Percentiles rank a stretch among this genome's conserved stretches.
phyloP scores from a whole-genome alignment of 2,888 invertebrate species.

The Prosapia bicincta region DNA sequence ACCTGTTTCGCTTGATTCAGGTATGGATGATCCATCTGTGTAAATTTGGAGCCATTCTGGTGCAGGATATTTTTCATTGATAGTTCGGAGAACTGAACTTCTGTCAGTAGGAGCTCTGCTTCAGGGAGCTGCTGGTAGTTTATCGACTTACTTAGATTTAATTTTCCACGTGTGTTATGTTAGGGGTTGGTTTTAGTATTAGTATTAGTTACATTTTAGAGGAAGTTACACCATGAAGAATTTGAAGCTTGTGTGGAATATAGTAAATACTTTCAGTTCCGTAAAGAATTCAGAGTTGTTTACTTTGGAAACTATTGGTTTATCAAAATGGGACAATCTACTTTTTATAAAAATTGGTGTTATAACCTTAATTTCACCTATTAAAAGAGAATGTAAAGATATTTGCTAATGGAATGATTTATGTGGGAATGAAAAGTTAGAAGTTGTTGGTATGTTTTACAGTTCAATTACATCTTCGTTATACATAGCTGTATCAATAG shows the following conservation, averaged over 20 bases:
- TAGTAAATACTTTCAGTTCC: not conserved
- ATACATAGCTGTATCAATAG: constrained; percentile 9
- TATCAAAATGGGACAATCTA: constrained; percentile 3
- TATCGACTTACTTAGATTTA: no score
- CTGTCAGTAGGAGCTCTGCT: no score
- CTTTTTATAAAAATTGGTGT: constrained; percentile 4
- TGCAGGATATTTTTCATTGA: no score
- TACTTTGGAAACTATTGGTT: not conserved
- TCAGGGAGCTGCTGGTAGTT: no score
- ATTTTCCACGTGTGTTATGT: no score
- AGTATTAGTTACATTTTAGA: no score
- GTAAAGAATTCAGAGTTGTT: not conserved
- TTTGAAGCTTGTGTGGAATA: constrained; percentile 8
- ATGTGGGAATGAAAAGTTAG: not conserved
- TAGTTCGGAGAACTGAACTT: no score
- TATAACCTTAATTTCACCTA: not conserved
- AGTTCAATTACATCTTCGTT: constrained; percentile 9
- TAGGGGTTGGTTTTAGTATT: no score
- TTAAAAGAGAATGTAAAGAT: not conserved
- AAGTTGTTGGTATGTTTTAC: constrained; percentile 7
- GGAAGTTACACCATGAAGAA: constrained; percentile 6
- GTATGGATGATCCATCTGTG: no score
- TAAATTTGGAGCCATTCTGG: no score
- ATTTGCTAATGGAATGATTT: not conserved
- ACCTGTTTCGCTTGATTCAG: no score